Evolutionary conservation across 1,140 invertebrate species (phyloP).

Genomic region (Drosophila neocordata): DNA sequence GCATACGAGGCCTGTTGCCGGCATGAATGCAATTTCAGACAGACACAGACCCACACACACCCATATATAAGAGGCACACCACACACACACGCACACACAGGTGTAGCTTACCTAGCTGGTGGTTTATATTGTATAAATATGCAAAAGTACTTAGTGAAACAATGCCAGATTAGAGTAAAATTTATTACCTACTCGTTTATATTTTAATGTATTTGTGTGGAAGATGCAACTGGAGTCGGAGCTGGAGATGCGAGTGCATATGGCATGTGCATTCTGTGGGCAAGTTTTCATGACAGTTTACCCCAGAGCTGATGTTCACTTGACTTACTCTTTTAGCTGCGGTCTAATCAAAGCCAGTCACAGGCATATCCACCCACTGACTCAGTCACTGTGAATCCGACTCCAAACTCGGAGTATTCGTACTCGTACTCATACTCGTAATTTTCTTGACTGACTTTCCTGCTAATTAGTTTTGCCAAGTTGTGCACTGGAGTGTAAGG

Average conservation of each 20-base stretch:
- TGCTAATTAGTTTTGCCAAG: constrained; percentile 65
- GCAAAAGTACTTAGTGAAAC: constrained; percentile 78
- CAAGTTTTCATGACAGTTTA: constrained; percentile 21
- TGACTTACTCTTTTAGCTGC: constrained; percentile 5
- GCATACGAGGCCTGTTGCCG: constrained; percentile 64
- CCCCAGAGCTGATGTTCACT: constrained; percentile 5
- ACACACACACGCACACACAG: neutral
- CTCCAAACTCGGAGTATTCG: too few relatives aligned
- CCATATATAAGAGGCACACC: too few relatives aligned
- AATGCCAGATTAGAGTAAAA: constrained; percentile 78
- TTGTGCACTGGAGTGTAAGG: constrained; percentile 40
- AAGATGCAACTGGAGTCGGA: too few relatives aligned
- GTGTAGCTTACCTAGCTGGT: constrained; percentile 21
- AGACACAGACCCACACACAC: constrained; percentile 18
- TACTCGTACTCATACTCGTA: constrained; percentile 1
- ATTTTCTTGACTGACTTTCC: constrained; percentile 55
- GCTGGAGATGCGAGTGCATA: constrained; percentile 33
- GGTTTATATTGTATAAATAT: constrained; percentile 72
- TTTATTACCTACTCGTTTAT: constrained; percentile 71
- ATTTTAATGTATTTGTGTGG: constrained; percentile 32
- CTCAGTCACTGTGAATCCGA: too few relatives aligned
- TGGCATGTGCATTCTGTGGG: constrained; percentile 44
- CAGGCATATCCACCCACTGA: neutral
- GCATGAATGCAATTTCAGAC: constrained; percentile 30
- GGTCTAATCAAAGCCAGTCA: constrained; percentile 27